Percentiles rank a stretch among this genome's conserved stretches.
phyloP scores from a whole-genome alignment of 2,797 vertebrate genomes.

The Sparidentex hasta region DNA sequence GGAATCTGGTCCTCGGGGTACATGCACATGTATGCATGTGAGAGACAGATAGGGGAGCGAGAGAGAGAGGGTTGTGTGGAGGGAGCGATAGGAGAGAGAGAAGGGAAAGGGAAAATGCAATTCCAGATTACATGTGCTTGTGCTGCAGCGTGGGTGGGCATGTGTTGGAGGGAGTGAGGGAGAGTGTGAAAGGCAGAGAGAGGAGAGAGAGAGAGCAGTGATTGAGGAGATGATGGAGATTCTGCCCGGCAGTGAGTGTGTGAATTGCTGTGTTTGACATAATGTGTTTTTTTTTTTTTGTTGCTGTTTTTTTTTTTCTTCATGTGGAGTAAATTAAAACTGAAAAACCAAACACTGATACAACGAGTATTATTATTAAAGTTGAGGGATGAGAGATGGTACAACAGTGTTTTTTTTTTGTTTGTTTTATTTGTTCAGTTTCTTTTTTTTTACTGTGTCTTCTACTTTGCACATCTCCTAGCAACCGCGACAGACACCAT shows the following conservation, averaged over 20 bases:
- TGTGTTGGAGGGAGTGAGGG: slow-evolving; percentile 67
- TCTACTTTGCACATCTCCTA: slow-evolving; percentile 51
- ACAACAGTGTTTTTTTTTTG: background rate
- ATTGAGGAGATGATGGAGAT: slow-evolving; percentile 46
- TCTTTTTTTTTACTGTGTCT: background rate
- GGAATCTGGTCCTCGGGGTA: slow-evolving; percentile 73
- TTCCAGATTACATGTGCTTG: slow-evolving; percentile 76
- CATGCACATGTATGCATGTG: slow-evolving; percentile 62
- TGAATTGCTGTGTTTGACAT: slow-evolving; percentile 54
- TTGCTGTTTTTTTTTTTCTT: slow-evolving; percentile 23
- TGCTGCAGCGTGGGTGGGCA: slow-evolving; percentile 77
- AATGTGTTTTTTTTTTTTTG: slow-evolving; percentile 23
- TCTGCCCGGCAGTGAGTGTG: slow-evolving; percentile 30
- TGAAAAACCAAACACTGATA: slow-evolving; percentile 39
- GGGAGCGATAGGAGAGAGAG: slow-evolving; percentile 27
- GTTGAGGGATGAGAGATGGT: slow-evolving; percentile 25
- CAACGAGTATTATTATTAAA: slow-evolving; percentile 32
- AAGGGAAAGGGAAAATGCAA: slow-evolving; percentile 55
- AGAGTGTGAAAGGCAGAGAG: slow-evolving; percentile 34
- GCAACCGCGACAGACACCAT: slow-evolving; percentile 52
- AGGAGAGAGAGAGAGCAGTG: slow-evolving; percentile 7
- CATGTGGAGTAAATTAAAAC: slow-evolving; percentile 33
- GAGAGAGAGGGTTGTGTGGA: slow-evolving; percentile 30
- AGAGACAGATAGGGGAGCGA: slow-evolving; percentile 39
- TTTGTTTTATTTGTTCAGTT: too few relatives aligned